Conservation (phyloP, 1,140 invertebrate species). For the Leptestheria dahalacensis region DNA sequence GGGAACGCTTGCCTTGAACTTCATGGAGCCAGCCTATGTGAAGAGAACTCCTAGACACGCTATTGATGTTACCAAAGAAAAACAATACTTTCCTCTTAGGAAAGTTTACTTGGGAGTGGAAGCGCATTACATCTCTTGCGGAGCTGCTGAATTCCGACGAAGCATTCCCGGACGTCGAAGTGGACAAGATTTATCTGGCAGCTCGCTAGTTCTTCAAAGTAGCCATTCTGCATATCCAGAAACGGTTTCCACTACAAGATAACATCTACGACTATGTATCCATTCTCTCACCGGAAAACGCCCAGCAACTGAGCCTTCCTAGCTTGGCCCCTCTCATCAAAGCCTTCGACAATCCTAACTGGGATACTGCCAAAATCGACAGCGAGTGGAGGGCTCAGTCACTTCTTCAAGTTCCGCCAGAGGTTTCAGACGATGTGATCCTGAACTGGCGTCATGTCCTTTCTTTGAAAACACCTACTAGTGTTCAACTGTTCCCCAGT, state of each 20-base stretch:
- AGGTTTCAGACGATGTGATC: conserved; percentile 1
- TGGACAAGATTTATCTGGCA: conserved; percentile 2
- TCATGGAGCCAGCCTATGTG: no score
- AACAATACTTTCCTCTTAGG: no score
- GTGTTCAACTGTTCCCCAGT: background rate
- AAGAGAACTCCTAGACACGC: no score
- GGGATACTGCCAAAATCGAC: no score
- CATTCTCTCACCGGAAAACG: background rate
- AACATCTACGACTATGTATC: background rate
- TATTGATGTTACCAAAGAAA: no score
- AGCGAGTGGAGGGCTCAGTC: no score
- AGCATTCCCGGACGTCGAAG: background rate
- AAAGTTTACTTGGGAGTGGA: no score
- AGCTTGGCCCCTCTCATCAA: background rate
- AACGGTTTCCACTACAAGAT: conserved; percentile 2
- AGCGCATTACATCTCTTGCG: no score
- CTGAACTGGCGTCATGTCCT: background rate
- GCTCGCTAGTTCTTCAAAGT: conserved; percentile 2
- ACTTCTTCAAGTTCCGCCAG: no score
- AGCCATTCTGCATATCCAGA: background rate
- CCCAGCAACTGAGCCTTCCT: background rate
- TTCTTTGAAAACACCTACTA: background rate
- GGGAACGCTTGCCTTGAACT: no score
- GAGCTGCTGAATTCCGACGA: background rate
- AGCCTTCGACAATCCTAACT: no score